Evolutionary conservation across 2,888 invertebrate genomes (phyloP).

Genomic region (Stomorhina lunata): DNA sequence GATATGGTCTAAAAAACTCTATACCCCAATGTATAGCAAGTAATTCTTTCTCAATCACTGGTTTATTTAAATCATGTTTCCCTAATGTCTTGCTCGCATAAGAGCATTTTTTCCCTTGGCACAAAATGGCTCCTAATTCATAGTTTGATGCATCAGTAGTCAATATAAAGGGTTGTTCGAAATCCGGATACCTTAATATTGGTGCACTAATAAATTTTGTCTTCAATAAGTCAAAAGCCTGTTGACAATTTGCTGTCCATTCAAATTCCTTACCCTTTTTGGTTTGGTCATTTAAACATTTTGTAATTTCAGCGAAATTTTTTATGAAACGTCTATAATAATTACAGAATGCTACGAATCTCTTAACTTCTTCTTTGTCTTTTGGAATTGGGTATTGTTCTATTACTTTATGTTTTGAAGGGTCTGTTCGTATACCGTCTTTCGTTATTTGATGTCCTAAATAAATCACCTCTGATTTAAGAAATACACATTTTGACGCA

Average conservation of each 20-base stretch:
- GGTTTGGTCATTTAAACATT: not conserved
- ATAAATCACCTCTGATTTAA: slow-evolving; percentile 10
- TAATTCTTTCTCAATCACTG: slow-evolving; percentile 69
- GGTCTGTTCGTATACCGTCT: slow-evolving; percentile 11
- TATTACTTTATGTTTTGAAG: not conserved
- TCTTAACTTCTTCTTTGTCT: not conserved
- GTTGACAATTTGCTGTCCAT: slow-evolving; percentile 28
- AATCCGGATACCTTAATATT: slow-evolving; percentile 34
- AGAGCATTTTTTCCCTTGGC: slow-evolving; percentile 63
- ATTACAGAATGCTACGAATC: no score
- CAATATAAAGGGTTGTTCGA: slow-evolving; percentile 66
- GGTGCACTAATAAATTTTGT: not conserved
- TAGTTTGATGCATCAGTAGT: slow-evolving; percentile 70
- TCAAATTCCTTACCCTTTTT: slow-evolving; percentile 7
- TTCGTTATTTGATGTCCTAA: slow-evolving; percentile 17
- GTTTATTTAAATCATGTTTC: slow-evolving; percentile 13
- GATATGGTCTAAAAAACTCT: slow-evolving; percentile 70
- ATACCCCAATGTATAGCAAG: slow-evolving; percentile 60
- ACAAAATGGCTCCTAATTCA: slow-evolving; percentile 68
- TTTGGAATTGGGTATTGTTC: slow-evolving; percentile 24
- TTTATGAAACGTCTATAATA: not conserved
- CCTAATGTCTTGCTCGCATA: slow-evolving; percentile 31
- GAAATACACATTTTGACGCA: slow-evolving; percentile 5
- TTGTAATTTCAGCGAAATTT: slow-evolving; percentile 2
- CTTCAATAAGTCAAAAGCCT: slow-evolving; percentile 10